A percentile compares a stretch with the other conserved stretches of the same genome.
Evolutionary conservation across 2,797 vertebrate genomes (phyloP).

Genomic region (Neostethus bicornis): DNA sequence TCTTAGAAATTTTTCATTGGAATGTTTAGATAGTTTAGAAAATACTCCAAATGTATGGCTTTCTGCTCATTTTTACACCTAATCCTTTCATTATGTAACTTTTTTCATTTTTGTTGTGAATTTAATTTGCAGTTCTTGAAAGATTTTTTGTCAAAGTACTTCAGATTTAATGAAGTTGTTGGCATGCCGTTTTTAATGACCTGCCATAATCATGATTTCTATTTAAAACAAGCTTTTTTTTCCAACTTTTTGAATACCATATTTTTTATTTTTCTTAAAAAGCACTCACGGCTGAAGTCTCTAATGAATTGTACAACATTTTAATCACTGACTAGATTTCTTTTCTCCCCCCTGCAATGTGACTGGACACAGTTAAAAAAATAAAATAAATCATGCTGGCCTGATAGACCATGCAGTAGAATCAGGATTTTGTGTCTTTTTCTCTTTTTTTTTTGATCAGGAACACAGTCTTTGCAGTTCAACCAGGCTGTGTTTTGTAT

Average conservation of each 20-base stretch:
- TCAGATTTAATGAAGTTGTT: slow-evolving; percentile 49
- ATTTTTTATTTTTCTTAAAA: slow-evolving; percentile 56
- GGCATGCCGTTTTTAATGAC: slow-evolving; percentile 44
- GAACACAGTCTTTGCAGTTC: background rate
- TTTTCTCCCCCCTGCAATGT: slow-evolving; percentile 66
- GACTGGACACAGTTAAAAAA: slow-evolving; percentile 66
- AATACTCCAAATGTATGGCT: slow-evolving; percentile 69
- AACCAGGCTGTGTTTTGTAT: background rate
- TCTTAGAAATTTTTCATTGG: slow-evolving; percentile 56
- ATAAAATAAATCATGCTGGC: slow-evolving; percentile 73
- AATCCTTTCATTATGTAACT: slow-evolving; percentile 59
- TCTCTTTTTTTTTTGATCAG: slow-evolving; percentile 15
- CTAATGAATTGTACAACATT: slow-evolving; percentile 62
- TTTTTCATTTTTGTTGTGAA: slow-evolving; percentile 53
- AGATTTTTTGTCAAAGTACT: slow-evolving; percentile 32
- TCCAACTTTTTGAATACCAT: slow-evolving; percentile 34
- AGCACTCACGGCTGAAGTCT: slow-evolving; percentile 47
- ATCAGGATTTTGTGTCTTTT: slow-evolving; percentile 29
- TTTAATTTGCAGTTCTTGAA: slow-evolving; percentile 39
- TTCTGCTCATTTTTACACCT: slow-evolving; percentile 62
- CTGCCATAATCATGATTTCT: slow-evolving; percentile 54
- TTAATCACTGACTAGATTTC: slow-evolving; percentile 68
- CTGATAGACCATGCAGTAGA: slow-evolving; percentile 62
- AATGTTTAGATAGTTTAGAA: slow-evolving; percentile 63
- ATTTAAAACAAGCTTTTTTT: slow-evolving; percentile 42